phyloP scores from a whole-genome alignment of 1,140 invertebrate species.

The Solenopsis invicta region DNA sequence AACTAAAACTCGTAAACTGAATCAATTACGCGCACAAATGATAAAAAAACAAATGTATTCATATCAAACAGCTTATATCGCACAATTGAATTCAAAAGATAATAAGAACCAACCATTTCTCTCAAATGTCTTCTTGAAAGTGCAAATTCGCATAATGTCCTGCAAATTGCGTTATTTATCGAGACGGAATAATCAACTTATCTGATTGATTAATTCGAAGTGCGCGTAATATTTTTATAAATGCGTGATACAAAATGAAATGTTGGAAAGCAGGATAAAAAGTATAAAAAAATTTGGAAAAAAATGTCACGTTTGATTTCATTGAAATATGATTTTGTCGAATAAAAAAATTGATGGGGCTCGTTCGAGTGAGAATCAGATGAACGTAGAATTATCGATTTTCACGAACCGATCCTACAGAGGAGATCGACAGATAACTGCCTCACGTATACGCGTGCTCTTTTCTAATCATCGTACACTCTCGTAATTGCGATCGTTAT shows the following conservation, averaged over 20 bases:
- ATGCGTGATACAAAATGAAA: neutral
- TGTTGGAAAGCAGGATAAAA: neutral
- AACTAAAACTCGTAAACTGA: too few species aligned
- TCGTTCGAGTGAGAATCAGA: too few species aligned
- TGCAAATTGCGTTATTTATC: neutral
- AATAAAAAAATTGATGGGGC: neutral
- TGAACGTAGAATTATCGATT: neutral
- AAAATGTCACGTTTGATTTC: neutral
- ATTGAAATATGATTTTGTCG: neutral
- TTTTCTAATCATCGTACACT: neutral
- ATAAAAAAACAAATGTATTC: neutral
- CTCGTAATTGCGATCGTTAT: neutral
- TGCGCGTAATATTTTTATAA: neutral
- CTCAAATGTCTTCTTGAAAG: neutral
- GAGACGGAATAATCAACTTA: neutral
- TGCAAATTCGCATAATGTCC: neutral
- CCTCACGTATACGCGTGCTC: conserved; percentile 30
- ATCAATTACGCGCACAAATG: neutral
- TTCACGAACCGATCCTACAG: conserved; percentile 7
- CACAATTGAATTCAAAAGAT: neutral
- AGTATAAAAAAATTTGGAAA: neutral
- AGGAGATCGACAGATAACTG: conserved; percentile 35
- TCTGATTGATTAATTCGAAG: neutral
- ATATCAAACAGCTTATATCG: neutral
- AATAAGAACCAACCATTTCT: neutral